Evolutionary conservation across 2,113 vertebrate genomes (phyloP).

Genomic region (Aix galericulata): DNA sequence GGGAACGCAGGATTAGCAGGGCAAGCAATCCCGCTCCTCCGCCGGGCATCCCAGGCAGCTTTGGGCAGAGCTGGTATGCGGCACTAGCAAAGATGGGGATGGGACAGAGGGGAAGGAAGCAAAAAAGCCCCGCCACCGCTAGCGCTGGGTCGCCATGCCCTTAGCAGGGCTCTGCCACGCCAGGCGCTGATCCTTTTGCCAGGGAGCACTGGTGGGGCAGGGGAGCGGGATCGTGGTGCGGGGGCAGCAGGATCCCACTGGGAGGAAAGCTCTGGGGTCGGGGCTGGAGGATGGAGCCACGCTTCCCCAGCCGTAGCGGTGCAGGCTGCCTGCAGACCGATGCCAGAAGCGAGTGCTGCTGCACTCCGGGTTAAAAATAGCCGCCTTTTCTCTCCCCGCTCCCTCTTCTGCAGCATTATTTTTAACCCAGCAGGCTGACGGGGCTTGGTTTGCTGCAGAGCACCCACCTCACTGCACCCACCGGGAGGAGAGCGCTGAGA

Average conservation of each 20-base stretch:
- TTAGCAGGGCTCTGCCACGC: neutral
- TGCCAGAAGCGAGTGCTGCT: constrained; percentile 16
- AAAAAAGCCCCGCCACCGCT: neutral
- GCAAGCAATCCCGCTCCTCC: neutral
- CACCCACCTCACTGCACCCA: constrained; percentile 15
- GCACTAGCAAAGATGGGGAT: neutral
- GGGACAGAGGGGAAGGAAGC: too few species aligned
- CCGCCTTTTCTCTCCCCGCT: constrained; percentile 4
- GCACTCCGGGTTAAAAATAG: constrained; percentile 55
- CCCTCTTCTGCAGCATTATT: constrained; percentile 31
- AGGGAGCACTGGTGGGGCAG: neutral
- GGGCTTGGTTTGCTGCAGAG: constrained; percentile 36
- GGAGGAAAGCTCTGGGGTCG: neutral
- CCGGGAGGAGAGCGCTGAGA: neutral
- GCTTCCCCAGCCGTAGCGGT: neutral
- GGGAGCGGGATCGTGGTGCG: neutral
- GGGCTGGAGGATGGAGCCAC: neutral
- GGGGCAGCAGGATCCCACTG: neutral
- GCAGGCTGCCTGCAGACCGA: constrained; percentile 28
- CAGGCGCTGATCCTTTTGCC: neutral
- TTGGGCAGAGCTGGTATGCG: neutral
- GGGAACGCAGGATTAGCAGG: neutral
- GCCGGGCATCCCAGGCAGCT: rapidly evolving
- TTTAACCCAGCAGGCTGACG: constrained; percentile 35
- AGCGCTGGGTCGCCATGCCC: neutral